These are phyloP conservation scores for Lapara coniferarum DNA, from an alignment of 2,888 invertebrate genomes.

Conservation along the genomic window DNA sequence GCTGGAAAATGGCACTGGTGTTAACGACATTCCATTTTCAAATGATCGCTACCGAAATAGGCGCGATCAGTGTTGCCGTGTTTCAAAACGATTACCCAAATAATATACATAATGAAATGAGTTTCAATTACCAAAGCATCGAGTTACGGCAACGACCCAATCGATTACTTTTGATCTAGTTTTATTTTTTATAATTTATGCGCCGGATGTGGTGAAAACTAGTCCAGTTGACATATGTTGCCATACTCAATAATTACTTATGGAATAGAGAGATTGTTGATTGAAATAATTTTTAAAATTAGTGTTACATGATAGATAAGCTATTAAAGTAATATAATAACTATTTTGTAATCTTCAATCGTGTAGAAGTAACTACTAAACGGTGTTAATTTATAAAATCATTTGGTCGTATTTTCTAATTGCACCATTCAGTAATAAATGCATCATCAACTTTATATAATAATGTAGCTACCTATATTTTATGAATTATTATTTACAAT, in stretches of 20 bases:
- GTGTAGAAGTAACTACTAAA: too few relatives aligned
- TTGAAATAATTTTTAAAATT: constrained; percentile 13
- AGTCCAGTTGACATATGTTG: constrained; percentile 41
- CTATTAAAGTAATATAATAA: not conserved
- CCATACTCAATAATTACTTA: constrained; percentile 26
- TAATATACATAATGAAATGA: constrained; percentile 44
- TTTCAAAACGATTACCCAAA: constrained; percentile 21
- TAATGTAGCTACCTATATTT: too few relatives aligned
- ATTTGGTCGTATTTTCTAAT: too few relatives aligned
- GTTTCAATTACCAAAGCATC: constrained; percentile 54
- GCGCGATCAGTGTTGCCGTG: constrained; percentile 9
- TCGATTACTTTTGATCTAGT: constrained; percentile 57
- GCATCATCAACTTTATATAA: too few relatives aligned
- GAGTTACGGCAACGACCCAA: constrained; percentile 50
- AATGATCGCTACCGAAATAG: too few relatives aligned
- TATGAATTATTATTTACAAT: too few relatives aligned
- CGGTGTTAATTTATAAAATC: too few relatives aligned
- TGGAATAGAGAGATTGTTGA: constrained; percentile 10
- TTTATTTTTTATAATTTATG: constrained; percentile 55
- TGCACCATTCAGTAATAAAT: too few relatives aligned
- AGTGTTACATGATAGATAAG: not conserved
- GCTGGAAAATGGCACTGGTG: too few relatives aligned
- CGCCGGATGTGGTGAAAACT: constrained; percentile 65
- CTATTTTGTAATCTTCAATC: not conserved
- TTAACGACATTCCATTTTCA: too few relatives aligned